Evolutionary conservation across 2,113 vertebrate genomes (phyloP), one percentile per base, ranked within the genome.

Genomic region (Dendropsophus ebraccatus): DNA sequence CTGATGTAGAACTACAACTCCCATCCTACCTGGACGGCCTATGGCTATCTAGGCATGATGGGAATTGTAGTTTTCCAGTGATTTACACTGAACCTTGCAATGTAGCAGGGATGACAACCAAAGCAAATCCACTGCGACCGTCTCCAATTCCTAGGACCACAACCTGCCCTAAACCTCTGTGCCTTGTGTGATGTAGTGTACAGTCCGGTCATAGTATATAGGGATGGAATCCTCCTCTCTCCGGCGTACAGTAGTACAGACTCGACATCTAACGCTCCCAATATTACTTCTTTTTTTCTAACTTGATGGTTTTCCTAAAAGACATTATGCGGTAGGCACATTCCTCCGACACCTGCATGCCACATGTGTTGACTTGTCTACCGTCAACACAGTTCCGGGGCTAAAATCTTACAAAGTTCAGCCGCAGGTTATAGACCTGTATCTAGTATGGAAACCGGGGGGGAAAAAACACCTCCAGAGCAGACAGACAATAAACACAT

Each of bases 331-430:
- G 91, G 88, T 85, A 82, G 86, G 88, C 84, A 88, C 88, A 81
- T 89, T 90, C 89, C 83, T 65, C 87, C 75, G 84, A 89, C 75
- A 65, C 87, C 89, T 88, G 89, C 89, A 81, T 49, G 54, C 85
- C 89, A 90, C 93, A 87, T 94, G 93, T 91, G 84, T 70, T 85
- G 89, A 90, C 94, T 93, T 94, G 94, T 90, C 90, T 88, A 78
- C 32, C 87, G 14, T 89, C 90, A 87, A 49, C 80, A 86, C 84
- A 89, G 91, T 93, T 94, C 91, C 92, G 92, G 88, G 90, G 88
- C 87, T 82, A 92, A 91, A 91, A 80, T 76, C 89, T 76, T 28
- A 35, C 81, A 49, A 54, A 88, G 94, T 92, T 95, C 94, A 94
- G 81, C 62, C 17, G 67, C 87, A 87, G 92, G 93, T 93, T 93